Evolutionary conservation across 2,888 invertebrate species (phyloP).

Genomic region (Rhabditoides inermis): DNA sequence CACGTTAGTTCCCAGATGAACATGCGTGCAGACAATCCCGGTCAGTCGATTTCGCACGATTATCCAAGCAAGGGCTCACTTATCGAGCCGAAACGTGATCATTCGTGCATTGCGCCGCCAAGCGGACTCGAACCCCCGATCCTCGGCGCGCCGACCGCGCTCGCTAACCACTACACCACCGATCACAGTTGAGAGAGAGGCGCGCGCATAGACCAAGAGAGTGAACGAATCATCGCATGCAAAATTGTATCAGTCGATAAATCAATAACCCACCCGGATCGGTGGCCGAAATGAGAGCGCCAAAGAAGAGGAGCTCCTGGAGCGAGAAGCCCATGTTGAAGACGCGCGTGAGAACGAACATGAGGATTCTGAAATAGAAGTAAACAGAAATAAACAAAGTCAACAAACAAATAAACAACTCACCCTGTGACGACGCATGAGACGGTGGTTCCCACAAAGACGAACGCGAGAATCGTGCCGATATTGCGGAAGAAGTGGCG

Average conservation of each 20-base stretch:
- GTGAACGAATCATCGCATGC: too few species aligned
- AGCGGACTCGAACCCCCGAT: too few species aligned
- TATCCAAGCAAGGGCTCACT: too few species aligned
- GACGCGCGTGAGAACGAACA: slow-evolving; percentile 73
- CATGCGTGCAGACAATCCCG: too few species aligned
- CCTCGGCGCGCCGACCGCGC: too few species aligned
- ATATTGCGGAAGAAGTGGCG: slow-evolving; percentile 50
- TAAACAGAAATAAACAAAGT: not conserved
- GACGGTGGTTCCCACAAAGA: slow-evolving; percentile 48
- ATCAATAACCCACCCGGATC: slow-evolving; percentile 65
- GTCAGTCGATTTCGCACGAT: too few species aligned
- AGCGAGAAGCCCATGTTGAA: slow-evolving; percentile 66
- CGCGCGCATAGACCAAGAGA: too few species aligned
- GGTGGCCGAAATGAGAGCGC: slow-evolving; percentile 87
- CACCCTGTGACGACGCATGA: slow-evolving; percentile 41
- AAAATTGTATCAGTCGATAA: not conserved
- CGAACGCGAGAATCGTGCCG: slow-evolving; percentile 48
- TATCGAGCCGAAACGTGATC: too few species aligned
- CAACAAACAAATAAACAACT: slow-evolving; percentile 2
- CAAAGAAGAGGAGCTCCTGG: slow-evolving; percentile 88
- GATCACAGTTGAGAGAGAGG: too few species aligned
- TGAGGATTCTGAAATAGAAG: slow-evolving; percentile 63
- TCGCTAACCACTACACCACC: too few species aligned
- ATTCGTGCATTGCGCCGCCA: too few species aligned
- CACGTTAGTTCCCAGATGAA: too few species aligned